Evolutionary conservation across 2,797 vertebrate genomes (phyloP), one percentile per base, ranked within the genome.

Genomic region (Erpetoichthys calabaricus): DNA sequence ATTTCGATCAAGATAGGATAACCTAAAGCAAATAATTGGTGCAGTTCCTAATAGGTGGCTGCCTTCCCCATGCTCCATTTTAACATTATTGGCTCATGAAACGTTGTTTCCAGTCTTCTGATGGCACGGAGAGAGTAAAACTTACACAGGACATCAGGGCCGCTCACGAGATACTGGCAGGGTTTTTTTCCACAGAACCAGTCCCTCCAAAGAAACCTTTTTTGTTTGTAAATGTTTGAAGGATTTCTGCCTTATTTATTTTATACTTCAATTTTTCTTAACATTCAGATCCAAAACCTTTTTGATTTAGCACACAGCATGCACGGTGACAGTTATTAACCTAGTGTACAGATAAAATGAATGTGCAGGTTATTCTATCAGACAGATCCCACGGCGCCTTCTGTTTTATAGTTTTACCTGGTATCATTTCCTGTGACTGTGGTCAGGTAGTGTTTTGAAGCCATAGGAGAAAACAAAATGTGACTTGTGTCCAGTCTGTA

Each of bases 401-500:
- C 75, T 78, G 80, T 85, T 76, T 77, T 73, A 75, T 87, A 81
- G 81, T 85, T 79, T 84, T 76, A 73, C 75, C 75, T 77, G 75
- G 81, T 88, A 84, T 84, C 73, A 84, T 86, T 82, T 85, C 75
- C 77, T 82, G 84, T 86, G 82, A 84, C 83, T 71, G 81, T 89
- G 78, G 80, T 86, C 80, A 73, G 81, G 79, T 86, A 81, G 84
- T 79, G 63, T 77, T 71, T 73, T 73, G 81, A 95, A 96, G 89
- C 91, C 90, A 92, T 92, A 92, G 84, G 78, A 85, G 78, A 81
- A 81, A 49, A 63, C 67, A 85, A 86, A 77, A 83, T 86, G 80
- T 84, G 83, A 81, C 83, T 79, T 25, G 79, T 88, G 80, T 89
- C 82, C 77, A 76, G 85, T 84, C 77, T 77, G 80, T 80, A 82